Evolutionary conservation across 2,797 vertebrate species (phyloP), one percentile per base, ranked within the genome.

Genomic region (Pseudochaenichthys georgianus): DNA sequence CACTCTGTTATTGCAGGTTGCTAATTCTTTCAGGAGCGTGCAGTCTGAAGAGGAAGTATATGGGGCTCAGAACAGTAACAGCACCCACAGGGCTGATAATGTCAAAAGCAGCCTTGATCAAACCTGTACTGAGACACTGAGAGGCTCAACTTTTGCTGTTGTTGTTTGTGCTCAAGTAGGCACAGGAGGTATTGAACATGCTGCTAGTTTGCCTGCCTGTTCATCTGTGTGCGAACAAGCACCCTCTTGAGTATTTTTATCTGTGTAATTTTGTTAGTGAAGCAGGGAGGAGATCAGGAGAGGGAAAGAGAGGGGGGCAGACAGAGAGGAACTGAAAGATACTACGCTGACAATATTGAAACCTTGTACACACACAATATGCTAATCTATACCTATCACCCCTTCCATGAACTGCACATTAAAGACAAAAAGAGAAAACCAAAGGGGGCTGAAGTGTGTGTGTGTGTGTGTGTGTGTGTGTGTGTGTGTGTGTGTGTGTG

Each of bases 101-200:
- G 84, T 87, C 87, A 77, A 83, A 87, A 66, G 76, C 81, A 77
- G 81, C 80, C 77, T 82, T 86, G 66, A 90, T 90, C 79, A 85
- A 81, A 86, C 59, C 70, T 46, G 57, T 52, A 10, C 31, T 3
- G 13, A 81, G 70, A 75, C 45, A 57, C 58, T 0, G 9, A 41
- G 60, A 64, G 58, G 42, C 58, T 50, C 48, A 74, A 38, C 53
- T 50, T 53, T 77, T 58, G 23, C 52, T 77, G 28, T 58, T 71
- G 12, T 62, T 74, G 64, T 82, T 73, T 77, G 61, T 38, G 69
- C 51, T 73, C 19, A 67, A 67, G 51, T 19, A 74, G 61, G 46
- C 60, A 59, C 82, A 78, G 45, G 47, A 71, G 54, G 16, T 77
- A 31, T 65, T 42, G 47, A 70, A 78, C 47, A 54, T 31, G 66